A percentile compares a stretch with the other conserved stretches of the same genome.
Evolutionary conservation across 1,140 invertebrate genomes (phyloP).

Genomic region (Leptonema lineaticorne): DNA sequence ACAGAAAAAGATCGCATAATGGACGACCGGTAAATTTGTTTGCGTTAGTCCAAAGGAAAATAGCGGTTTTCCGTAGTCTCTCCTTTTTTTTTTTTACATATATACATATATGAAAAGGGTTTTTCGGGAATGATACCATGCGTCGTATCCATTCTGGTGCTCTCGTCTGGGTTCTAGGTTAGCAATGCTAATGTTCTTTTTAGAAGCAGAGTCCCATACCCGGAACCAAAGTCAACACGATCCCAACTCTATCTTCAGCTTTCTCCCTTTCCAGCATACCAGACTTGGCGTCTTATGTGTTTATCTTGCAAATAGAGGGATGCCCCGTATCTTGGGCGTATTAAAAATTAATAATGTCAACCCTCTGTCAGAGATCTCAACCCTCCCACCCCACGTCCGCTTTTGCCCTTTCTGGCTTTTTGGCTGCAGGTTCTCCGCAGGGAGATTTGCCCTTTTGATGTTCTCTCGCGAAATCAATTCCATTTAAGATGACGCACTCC

Average conservation of each 20-base stretch:
- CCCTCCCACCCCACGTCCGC: neutral
- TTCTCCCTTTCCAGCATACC: no score
- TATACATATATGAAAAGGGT: neutral
- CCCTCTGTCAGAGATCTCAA: no score
- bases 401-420: no score
- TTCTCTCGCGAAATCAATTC: neutral
- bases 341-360: conserved; percentile 12
- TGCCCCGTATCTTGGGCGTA: conserved; percentile 10
- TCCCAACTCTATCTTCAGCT: neutral
- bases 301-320: conserved; percentile 23
- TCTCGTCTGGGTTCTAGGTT: conserved; percentile 20
- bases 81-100: neutral
- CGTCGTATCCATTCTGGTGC: neutral
- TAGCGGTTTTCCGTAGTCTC: conserved; percentile 7
- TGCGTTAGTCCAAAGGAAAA: conserved; percentile 25
- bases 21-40: conserved; percentile 25
- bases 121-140: neutral
- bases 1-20: conserved; percentile 17
- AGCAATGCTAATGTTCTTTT: conserved; percentile 27
- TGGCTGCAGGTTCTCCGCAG: no score
- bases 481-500: neutral
- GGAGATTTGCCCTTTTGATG: neutral
- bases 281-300: conserved; percentile 4
- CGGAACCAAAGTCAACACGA: conserved; percentile 19
- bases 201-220: neutral